Base-by-base conservation (phyloP, 2,113 vertebrate species). In the Shinisaurus crocodilurus region DNA sequence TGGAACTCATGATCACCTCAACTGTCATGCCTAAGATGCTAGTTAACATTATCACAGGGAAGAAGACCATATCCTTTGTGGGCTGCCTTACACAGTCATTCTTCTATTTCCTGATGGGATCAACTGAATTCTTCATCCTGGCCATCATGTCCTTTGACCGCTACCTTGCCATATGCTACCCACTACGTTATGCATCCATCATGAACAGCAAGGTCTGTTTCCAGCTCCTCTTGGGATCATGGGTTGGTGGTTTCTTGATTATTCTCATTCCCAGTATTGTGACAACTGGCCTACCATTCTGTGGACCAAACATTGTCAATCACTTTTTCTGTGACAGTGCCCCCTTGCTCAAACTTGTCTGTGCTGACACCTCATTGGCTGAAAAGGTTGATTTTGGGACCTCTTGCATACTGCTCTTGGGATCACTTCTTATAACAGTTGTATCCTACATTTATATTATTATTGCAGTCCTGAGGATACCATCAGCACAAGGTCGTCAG, bases 251-350 rank as follows among this genome's bases (percentile, higher is more conserved):
- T 12, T 93, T 93, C 37, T 45, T 95, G 67, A 77, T 89, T n/a
- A 88, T 92, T 63, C 81, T 93, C 40, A 77, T 5, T 32, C 82
- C 90, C 5, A 91, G 87, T 0, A 40, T 90, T 32, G 77, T 92
- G 54, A 93, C 79, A 27, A 75, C 87, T 15, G 57, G 82, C 16
- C 92, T 96, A 77, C 96, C 95, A 86, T 96, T 96, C 90, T 95
- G 95, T 87, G 90, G 90, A 48, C 94, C 92, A 34, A 89, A 88
- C 18, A 82, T 91, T 1, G 90, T 96, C 1, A 92, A 90, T 43
- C 95, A 96, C 63, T 96, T 95, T 82, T 96, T 96, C 91, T 95
- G 95, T 84, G 96, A 96, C 75, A 95, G 95, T 48, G 95, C 95
- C 13, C 96, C 95, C 0, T 82, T 95, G 82, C 92, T 95, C 9